These are phyloP conservation scores for Trisateles emortualis DNA, from an alignment of 2,888 invertebrate species.

Conservation along the genomic window DNA sequence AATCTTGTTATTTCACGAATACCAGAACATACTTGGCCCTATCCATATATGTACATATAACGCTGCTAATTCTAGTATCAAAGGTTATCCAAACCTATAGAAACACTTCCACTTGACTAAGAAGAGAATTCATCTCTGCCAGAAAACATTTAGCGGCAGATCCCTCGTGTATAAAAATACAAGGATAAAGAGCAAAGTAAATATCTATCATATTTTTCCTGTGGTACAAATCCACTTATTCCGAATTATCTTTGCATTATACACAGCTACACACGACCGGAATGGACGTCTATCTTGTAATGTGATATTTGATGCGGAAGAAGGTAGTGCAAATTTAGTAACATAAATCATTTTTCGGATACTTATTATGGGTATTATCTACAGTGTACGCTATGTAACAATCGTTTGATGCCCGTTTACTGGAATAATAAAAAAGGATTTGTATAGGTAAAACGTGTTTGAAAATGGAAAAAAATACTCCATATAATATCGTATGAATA, in stretches of 20 bases:
- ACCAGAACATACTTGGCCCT: too few relatives aligned
- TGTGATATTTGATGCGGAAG: slow-evolving; percentile 53
- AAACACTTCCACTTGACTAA: background rate
- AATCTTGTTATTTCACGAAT: too few relatives aligned
- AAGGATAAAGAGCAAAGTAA: slow-evolving; percentile 8
- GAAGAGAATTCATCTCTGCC: background rate
- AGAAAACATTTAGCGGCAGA: slow-evolving; percentile 7
- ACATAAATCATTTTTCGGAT: slow-evolving; percentile 58
- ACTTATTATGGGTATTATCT: slow-evolving; percentile 57
- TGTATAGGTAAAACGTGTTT: slow-evolving; percentile 56
- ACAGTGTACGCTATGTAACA: slow-evolving; percentile 54
- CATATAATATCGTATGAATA: slow-evolving; percentile 65
- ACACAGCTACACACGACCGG: slow-evolving; percentile 44
- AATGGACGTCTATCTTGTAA: slow-evolving; percentile 47
- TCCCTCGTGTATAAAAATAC: slow-evolving; percentile 11
- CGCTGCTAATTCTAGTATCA: background rate
- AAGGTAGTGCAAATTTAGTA: slow-evolving; percentile 43
- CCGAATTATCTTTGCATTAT: slow-evolving; percentile 34
- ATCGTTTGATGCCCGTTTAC: slow-evolving; percentile 51
- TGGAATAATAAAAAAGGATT: slow-evolving; percentile 57
- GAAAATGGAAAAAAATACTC: slow-evolving; percentile 57
- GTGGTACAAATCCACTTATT: slow-evolving; percentile 25
- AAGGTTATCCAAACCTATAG: background rate
- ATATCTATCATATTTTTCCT: slow-evolving; percentile 23
- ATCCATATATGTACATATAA: too few relatives aligned